Evolutionary conservation across 2,888 invertebrate genomes (phyloP).

Genomic region (Caenorhabditis virilis): DNA sequence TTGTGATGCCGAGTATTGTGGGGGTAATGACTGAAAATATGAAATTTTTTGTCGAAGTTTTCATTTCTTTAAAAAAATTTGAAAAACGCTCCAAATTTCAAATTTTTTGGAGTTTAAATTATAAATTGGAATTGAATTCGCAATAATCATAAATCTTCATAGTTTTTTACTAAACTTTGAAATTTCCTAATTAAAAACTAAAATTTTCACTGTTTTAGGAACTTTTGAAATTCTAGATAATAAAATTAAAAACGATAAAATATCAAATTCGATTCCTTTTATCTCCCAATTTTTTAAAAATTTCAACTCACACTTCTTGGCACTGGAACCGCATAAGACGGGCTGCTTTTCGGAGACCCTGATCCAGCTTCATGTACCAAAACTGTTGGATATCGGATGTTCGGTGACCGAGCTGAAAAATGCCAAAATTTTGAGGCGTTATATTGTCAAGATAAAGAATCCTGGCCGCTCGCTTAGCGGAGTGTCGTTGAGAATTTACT

Average conservation of each 20-base stretch:
- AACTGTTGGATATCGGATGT: slow-evolving; percentile 44
- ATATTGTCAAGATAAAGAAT: background rate
- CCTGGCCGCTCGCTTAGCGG: background rate
- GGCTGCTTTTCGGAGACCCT: slow-evolving; percentile 11
- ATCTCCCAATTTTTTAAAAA: too few species aligned
- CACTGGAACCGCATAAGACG: slow-evolving; percentile 29
- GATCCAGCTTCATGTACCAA: slow-evolving; percentile 20
- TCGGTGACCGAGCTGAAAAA: slow-evolving; percentile 38
- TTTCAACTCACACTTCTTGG: slow-evolving; percentile 21
- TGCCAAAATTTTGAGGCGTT: background rate
- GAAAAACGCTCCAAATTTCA: background rate
- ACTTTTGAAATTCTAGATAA: too few species aligned
- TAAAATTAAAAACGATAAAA: too few species aligned
- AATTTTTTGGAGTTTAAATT: background rate
- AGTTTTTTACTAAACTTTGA: background rate
- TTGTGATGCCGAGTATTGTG: slow-evolving; percentile 36
- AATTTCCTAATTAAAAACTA: too few species aligned
- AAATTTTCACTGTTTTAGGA: too few species aligned
- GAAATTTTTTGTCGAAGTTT: background rate
- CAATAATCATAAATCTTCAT: background rate
- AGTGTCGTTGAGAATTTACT: too few species aligned
- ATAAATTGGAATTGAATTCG: background rate
- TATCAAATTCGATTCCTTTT: too few species aligned
- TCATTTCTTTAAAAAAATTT: too few species aligned
- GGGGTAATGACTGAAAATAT: slow-evolving; percentile 15